A percentile compares a stretch with the other conserved stretches of the same genome.
Conservation (phyloP, 2,113 vertebrate species). For the Hydrochoerus hydrochaeris region DNA sequence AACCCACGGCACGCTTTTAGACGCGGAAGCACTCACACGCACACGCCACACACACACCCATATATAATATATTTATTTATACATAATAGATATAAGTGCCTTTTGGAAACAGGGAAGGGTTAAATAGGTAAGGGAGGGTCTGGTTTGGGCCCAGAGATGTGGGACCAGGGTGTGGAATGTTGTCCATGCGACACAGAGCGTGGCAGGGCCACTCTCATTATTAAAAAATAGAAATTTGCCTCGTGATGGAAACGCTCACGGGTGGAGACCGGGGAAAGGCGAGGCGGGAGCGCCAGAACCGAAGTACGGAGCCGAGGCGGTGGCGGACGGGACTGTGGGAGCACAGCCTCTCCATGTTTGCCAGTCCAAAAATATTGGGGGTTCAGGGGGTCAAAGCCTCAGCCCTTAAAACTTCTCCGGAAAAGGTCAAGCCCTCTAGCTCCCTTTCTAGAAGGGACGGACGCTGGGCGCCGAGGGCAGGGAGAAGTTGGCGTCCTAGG, state of each 20-base stretch:
- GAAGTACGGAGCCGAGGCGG: background rate
- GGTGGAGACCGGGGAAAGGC: slow-evolving; percentile 6
- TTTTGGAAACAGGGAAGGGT: slow-evolving; percentile 76
- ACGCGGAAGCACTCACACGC: slow-evolving; percentile 60
- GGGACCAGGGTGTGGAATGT: slow-evolving; percentile 71
- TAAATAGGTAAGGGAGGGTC: slow-evolving; percentile 61
- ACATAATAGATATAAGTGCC: slow-evolving; percentile 83
- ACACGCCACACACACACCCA: slow-evolving; percentile 56
- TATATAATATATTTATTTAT: slow-evolving; percentile 84
- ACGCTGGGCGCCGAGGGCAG: background rate
- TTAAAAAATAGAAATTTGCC: slow-evolving; percentile 73
- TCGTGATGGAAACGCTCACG: slow-evolving; percentile 47
- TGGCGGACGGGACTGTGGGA: background rate
- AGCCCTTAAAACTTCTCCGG: slow-evolving; percentile 67
- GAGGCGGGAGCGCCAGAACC: background rate
- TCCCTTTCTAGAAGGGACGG: slow-evolving; percentile 25
- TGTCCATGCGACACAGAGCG: slow-evolving; percentile 74
- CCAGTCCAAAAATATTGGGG: slow-evolving; percentile 11
- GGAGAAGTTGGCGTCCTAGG: slow-evolving; percentile 79
- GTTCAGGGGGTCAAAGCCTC: slow-evolving; percentile 45
- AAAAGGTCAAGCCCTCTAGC: background rate
- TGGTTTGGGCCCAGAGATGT: background rate
- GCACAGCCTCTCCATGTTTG: background rate
- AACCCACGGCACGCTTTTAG: slow-evolving; percentile 13
- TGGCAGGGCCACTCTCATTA: background rate